A percentile compares a stretch with the other conserved stretches of the same genome.
Conservation (phyloP, 2,113 vertebrate genomes). For the Pitta sordida region DNA sequence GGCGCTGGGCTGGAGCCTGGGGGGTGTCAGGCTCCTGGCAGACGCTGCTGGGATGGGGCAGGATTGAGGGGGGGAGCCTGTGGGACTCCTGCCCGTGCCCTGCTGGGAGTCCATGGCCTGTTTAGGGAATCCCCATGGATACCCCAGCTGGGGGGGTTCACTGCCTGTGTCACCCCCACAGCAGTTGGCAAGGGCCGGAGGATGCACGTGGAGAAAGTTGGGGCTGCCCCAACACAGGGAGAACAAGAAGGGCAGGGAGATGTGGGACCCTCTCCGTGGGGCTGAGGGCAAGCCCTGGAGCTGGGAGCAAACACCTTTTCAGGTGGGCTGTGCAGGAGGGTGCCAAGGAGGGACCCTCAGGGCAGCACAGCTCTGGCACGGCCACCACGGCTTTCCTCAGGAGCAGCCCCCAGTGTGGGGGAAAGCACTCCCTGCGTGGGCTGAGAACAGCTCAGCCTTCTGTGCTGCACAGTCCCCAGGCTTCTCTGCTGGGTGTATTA, state of each 20-base stretch:
- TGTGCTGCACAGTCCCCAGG: neutral
- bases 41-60: too few species aligned
- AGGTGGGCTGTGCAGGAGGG: neutral
- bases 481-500: neutral
- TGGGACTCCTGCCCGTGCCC: rapidly evolving
- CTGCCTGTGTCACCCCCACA: neutral
- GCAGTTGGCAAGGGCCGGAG: neutral
- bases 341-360: neutral
- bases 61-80: neutral
- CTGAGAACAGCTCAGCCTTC: neutral
- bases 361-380: rapidly evolving
- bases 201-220: rapidly evolving
- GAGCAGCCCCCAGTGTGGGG: neutral
- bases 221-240: too few species aligned
- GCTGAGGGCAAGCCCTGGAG: neutral
- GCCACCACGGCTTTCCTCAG: neutral
- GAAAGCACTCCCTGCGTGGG: neutral
- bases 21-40: neutral
- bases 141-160: rapidly evolving
- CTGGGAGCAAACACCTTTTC: neutral
- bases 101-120: neutral
- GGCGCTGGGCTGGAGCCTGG: neutral
- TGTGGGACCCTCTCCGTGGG: rapidly evolving
- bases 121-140: rapidly evolving
- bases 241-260: neutral